Evolutionary conservation across 2,888 invertebrate genomes (phyloP), one percentile per base, ranked within the genome.

Genomic region (Sminthurinus aureus): DNA sequence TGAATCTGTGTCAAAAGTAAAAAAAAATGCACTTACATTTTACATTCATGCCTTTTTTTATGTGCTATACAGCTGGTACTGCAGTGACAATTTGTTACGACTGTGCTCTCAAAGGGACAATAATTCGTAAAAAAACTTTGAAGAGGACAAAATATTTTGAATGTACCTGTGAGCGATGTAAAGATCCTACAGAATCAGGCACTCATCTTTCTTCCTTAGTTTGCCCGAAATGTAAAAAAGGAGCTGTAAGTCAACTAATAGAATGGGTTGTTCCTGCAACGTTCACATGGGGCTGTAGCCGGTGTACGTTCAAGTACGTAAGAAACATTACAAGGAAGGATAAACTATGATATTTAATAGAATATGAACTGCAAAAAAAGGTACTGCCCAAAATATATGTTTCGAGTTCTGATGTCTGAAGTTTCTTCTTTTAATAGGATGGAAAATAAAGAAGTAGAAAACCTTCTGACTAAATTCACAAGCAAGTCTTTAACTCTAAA

Each of bases 11-110:
- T n/a, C n/a, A n/a, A n/a, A n/a, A n/a, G n/a, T n/a, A n/a, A n/a
- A n/a, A n/a, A n/a, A n/a, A n/a, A n/a, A n/a, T n/a, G n/a, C n/a
- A n/a, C n/a, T n/a, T n/a, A n/a, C n/a, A n/a, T n/a, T n/a, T n/a
- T n/a, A n/a, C n/a, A n/a, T n/a, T n/a, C n/a, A n/a, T n/a, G n/a
- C n/a, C n/a, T n/a, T n/a, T n/a, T n/a, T n/a, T n/a, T n/a, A n/a
- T n/a, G n/a, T n/a, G n/a, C n/a, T n/a, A n/a, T n/a, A n/a, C n/a
- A n/a, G 81, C 85, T 13, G 87, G 87, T 20, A 74, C 81, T 52
- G 76, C 86, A n/a, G 69, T 88, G 8, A 86, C 85, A 26, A 84
- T 88, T 64, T 88, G 85, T 74, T 88, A 88, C 74, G 87, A 87
- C 8, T 87, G 84, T 83, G 80, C 86, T 12, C 79, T 88, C 6